Base-by-base conservation (phyloP, 2,888 invertebrate genomes). In the Neocrepidodera transversa region DNA sequence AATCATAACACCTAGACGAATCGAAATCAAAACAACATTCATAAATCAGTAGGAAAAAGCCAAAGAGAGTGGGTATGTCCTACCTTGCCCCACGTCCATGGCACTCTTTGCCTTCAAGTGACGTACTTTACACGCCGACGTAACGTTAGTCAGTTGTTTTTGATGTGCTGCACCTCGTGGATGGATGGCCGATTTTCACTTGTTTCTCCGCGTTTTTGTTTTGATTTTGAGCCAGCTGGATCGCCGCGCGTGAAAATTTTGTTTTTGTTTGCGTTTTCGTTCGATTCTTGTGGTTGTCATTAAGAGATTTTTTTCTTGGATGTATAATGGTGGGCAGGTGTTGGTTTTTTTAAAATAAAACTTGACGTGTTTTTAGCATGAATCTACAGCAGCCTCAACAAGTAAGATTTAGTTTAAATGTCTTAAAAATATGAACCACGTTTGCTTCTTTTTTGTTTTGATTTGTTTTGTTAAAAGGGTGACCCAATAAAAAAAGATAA, bases 121-220 rank as follows among this genome's bases (percentile, higher is more conserved):
- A 62, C 61, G 64, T 64, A 11, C n/a, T n/a, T n/a, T n/a, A n/a
- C 42, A 28, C 54, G 11, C 16, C 54, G 30, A 35, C 47, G 42
- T 38, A 49, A 40, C 57, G 57, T 42, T 51, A 63, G 50, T 40
- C 49, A 63, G 64, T 64, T 62, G 60, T 40, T 60, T 59, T 54
- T 52, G 53, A 60, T 59, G 36, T 61, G 32, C 57, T 47, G 58
- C 56, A 62, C 60, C 49, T 64, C 23, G 64, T 48, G 62, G 62
- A 60, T 45, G 52, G 50, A n/a, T n/a, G n/a, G n/a, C n/a, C 54
- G 54, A 50, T 56, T 47, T 32, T 16, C 35, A 36, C 42, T 23
- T 11, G 42, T 11, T 38, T 17, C 38, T 38, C 38, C 14, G 38
- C 35, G 58, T 40, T 30, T 52, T 48, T 51, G 40, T 43, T 53